Base-by-base conservation (phyloP, 2,888 invertebrate species). In the Dasypolia templi region DNA sequence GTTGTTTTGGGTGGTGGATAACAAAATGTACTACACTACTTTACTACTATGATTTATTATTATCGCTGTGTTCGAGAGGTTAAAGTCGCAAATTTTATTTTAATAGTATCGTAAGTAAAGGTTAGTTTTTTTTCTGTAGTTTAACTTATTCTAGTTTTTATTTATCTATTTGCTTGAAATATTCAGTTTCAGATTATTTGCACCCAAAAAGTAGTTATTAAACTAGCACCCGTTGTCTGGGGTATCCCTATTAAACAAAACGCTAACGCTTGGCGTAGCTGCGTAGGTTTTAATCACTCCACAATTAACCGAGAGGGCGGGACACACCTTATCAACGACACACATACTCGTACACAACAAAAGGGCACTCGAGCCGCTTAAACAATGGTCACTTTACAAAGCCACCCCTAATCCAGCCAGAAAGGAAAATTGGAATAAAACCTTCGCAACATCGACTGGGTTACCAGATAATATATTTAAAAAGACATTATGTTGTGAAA, bases 341-440 rank as follows among this genome's bases (percentile, higher is more conserved):
- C 89, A 88, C 89, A 85, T 85, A 88, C 89, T 88, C 89, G 85
- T 85, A 87, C 88, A 86, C 74, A 90, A 92, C 91, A 92, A 92
- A 91, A 88, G 89, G 88, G 86, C 87, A 88, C 89, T 88, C 85
- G 79, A 86, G 87, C 83, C 88, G 87, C 90, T 89, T 88, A 86
- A 89, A 92, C 90, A 91, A 91, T 90, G 88, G 90, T 81, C 86
- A 89, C 87, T 86, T 89, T 86, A 88, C 90, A 91, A 92, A 91
- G 87, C 91, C 81, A 79, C 85, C 89, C 83, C 77, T 91, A 92
- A 90, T 89, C 91, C 89, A 85, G 83, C 87, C 88, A 90, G 88
- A 91, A 91, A 89, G 87, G 88, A 87, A 87, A 88, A 89, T 80
- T 82, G 84, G 82, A 90, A 90, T 91, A 91, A 90, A 90, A 88